Percentiles rank a stretch among this genome's conserved stretches.
phyloP scores from a whole-genome alignment of 2,888 invertebrate species.

The Synergus laeviventris region DNA sequence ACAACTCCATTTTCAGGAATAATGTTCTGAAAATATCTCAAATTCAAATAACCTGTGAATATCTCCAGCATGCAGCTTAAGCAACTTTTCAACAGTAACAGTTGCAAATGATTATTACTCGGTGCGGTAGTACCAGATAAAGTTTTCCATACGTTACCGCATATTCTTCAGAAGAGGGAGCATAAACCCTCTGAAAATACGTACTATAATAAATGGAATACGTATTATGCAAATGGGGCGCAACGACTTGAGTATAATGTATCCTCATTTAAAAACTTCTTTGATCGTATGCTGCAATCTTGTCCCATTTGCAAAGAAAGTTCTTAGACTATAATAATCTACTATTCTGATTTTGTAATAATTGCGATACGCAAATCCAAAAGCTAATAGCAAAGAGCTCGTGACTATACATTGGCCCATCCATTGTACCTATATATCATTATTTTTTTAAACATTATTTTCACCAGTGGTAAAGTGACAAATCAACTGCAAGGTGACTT shows the following conservation, averaged over 20 bases:
- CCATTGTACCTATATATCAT: slow-evolving; percentile 1
- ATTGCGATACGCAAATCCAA: background rate
- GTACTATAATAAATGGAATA: background rate
- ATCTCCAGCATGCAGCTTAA: background rate
- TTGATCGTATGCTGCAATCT: background rate
- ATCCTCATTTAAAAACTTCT: background rate
- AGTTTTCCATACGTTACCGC: background rate
- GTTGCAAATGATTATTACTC: slow-evolving; percentile 1
- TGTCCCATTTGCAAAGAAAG: background rate
- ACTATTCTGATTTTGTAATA: background rate
- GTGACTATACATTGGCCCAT: background rate
- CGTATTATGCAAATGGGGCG: background rate
- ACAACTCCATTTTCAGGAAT: background rate
- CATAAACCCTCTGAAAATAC: background rate
- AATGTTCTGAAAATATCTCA: background rate
- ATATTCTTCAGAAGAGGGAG: background rate
- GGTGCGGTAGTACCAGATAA: background rate
- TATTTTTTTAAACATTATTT: background rate
- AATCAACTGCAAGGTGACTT: background rate
- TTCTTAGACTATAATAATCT: background rate
- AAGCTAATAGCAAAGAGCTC: background rate
- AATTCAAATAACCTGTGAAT: background rate
- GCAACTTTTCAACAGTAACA: slow-evolving; percentile 3
- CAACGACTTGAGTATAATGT: background rate
- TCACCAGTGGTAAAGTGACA: background rate